These are phyloP conservation scores for Hydraecia micacea DNA, from an alignment of 2,888 invertebrate species.

Conservation along the genomic window DNA sequence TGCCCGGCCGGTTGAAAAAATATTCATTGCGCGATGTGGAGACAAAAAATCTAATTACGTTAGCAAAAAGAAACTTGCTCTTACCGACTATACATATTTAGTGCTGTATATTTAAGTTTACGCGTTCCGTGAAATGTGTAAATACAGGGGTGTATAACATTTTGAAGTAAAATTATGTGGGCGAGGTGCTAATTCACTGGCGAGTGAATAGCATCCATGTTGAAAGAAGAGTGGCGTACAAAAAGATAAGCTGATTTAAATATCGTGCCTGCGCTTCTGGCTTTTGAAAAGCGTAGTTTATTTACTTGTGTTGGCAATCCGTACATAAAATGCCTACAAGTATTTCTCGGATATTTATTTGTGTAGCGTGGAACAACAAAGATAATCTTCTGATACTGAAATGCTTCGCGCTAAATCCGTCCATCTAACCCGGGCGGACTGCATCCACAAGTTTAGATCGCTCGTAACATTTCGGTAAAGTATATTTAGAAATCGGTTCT, in stretches of 20 bases:
- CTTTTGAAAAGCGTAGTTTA: slow-evolving; percentile 37
- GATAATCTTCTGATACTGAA: slow-evolving; percentile 51
- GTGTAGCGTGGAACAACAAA: slow-evolving; percentile 43
- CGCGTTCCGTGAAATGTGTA: slow-evolving; percentile 38
- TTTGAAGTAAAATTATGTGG: slow-evolving; percentile 39
- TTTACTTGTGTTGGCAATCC: slow-evolving; percentile 44
- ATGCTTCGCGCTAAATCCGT: slow-evolving; percentile 65
- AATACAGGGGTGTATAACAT: slow-evolving; percentile 32
- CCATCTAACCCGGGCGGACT: slow-evolving; percentile 55
- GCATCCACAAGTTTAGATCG: slow-evolving; percentile 58
- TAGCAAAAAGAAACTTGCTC: slow-evolving; percentile 57
- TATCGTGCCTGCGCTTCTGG: slow-evolving; percentile 35
- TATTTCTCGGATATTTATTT: slow-evolving; percentile 39
- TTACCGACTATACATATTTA: slow-evolving; percentile 39
- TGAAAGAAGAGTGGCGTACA: slow-evolving; percentile 44
- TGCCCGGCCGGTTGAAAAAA: slow-evolving; percentile 43
- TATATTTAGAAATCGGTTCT: slow-evolving; percentile 67
- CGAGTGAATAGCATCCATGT: slow-evolving; percentile 42
- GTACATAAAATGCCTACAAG: slow-evolving; percentile 36
- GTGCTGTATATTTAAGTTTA: slow-evolving; percentile 37
- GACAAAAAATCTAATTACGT: slow-evolving; percentile 56
- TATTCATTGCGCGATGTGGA: slow-evolving; percentile 40
- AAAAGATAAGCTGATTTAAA: slow-evolving; percentile 48
- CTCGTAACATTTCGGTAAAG: slow-evolving; percentile 63
- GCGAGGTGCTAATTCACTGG: slow-evolving; percentile 49